Base-by-base conservation (phyloP, 2,113 vertebrate genomes). In the Nestor notabilis region DNA sequence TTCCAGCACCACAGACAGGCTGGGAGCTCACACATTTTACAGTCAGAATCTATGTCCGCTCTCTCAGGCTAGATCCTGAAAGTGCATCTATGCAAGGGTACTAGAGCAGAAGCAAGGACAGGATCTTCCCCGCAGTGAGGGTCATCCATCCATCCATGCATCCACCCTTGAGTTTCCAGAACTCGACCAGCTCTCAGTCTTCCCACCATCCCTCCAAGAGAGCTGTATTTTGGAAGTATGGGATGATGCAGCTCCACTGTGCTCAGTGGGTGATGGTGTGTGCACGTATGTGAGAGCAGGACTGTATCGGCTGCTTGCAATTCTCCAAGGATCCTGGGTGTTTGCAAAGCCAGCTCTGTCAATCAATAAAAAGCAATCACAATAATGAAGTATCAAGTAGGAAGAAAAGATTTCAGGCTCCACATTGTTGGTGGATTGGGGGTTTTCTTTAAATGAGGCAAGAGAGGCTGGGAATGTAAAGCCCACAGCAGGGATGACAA, bases 361-460 rank as follows among this genome's bases (percentile, higher is more conserved):
- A 97, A 97, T 97, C 96, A 94, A 97, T 97, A 96, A 96, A 92
- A 93, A 96, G 86, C 94, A 95, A 95, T 95, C 95, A 96, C 86
- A 83, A 9, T 94, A 96, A 96, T 76, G 91, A 97, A 96, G 91
- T 91, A 97, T 87, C 87, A 93, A 95, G 41, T 53, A 94, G 90
- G 72, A 96, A 89, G 89, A 93, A 95, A 92, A 92, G 83, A 92
- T 95, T 96, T 94, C 90, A 90, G 92, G 89, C 91, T 93, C 56
- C 79, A 68, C 83, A 82, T 47, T 91, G 77, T 41, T 82, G 74
- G 33, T 90, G 89, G 87, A 76, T 39, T 56, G 90, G 46, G 69
- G 52, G 53, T 65, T 94, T 96, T 91, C 77, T 95, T 89, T 91
- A 94, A 96, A 93, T 92, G 83, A 95, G 52, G 39, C 65, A 68